Conservation (phyloP, 2,888 invertebrate species). For the Eremobia ochroleuca region DNA sequence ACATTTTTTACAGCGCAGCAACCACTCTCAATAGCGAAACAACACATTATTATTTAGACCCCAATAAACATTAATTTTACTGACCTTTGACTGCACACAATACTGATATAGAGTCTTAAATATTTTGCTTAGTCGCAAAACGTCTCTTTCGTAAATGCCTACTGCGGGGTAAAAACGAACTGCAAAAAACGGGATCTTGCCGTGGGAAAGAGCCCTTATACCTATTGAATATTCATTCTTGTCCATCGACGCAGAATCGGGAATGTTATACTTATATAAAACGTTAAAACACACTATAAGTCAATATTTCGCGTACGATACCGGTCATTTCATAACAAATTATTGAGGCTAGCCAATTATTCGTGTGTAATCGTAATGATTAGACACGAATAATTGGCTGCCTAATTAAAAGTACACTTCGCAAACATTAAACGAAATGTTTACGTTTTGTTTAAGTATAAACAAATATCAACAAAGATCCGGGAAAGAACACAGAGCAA, state of each 20-base stretch:
- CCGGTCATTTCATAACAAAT: slow-evolving; percentile 54
- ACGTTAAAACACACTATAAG: slow-evolving; percentile 23
- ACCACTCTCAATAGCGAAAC: too few relatives aligned
- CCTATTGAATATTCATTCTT: slow-evolving; percentile 19
- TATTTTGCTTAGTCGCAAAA: too few relatives aligned
- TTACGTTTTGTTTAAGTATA: slow-evolving; percentile 30
- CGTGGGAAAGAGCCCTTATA: too few relatives aligned
- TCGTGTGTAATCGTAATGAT: too few relatives aligned
- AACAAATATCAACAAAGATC: slow-evolving; percentile 40
- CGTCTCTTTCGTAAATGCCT: too few relatives aligned
- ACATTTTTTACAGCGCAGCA: too few relatives aligned
- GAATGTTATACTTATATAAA: slow-evolving; percentile 23
- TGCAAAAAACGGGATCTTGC: too few relatives aligned
- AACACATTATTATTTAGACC: too few relatives aligned
- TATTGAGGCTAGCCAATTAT: slow-evolving; percentile 35
- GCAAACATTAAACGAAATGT: slow-evolving; percentile 18
- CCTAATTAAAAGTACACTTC: slow-evolving; percentile 16
- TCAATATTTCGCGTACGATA: slow-evolving; percentile 33
- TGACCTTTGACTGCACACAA: too few relatives aligned
- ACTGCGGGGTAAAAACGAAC: too few relatives aligned
- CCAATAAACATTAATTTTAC: too few relatives aligned
- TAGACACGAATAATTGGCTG: slow-evolving; percentile 23
- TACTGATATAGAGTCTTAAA: too few relatives aligned
- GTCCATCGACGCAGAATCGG: slow-evolving; percentile 14
- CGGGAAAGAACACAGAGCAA: slow-evolving; percentile 31